Percentiles rank a stretch among this genome's conserved stretches.
Evolutionary conservation across 2,113 vertebrate species (phyloP).

Genomic region (Podiceps cristatus): DNA sequence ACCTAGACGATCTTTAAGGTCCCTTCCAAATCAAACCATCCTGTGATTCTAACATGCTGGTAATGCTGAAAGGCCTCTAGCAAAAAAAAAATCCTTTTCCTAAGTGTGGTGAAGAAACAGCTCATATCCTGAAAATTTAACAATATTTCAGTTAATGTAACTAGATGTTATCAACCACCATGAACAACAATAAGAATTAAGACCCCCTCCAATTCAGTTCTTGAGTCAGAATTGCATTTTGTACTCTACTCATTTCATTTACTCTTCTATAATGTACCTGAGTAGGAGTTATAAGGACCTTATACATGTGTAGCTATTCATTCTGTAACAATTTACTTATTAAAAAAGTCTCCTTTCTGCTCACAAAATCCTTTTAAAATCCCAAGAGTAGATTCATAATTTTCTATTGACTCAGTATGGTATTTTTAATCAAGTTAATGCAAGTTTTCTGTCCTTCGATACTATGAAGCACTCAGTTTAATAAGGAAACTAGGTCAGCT

Average conservation of each 20-base stretch:
- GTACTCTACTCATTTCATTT: neutral
- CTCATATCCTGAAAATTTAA: neutral
- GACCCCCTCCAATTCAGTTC: neutral
- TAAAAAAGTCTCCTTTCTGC: neutral
- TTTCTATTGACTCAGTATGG: neutral
- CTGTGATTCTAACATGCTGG: neutral
- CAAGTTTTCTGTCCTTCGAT: conserved; percentile 25
- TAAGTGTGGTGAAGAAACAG: neutral
- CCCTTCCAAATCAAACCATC: too few relatives aligned
- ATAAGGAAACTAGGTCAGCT: neutral
- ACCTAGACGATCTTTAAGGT: too few relatives aligned
- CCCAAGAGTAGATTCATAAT: neutral
- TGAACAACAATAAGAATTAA: neutral
- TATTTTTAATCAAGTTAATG: conserved; percentile 55
- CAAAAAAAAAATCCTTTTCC: neutral
- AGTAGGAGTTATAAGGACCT: neutral
- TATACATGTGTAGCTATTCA: neutral
- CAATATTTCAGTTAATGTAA: neutral
- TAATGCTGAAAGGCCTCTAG: neutral
- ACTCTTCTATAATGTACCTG: neutral
- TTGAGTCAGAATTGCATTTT: neutral
- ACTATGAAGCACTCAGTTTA: conserved; percentile 10
- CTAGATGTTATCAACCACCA: neutral
- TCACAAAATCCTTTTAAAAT: conserved; percentile 18
- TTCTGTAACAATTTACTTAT: conserved; percentile 19